Base-by-base conservation (phyloP, 2,113 vertebrate genomes). In the Ctenodactylus gundi region DNA sequence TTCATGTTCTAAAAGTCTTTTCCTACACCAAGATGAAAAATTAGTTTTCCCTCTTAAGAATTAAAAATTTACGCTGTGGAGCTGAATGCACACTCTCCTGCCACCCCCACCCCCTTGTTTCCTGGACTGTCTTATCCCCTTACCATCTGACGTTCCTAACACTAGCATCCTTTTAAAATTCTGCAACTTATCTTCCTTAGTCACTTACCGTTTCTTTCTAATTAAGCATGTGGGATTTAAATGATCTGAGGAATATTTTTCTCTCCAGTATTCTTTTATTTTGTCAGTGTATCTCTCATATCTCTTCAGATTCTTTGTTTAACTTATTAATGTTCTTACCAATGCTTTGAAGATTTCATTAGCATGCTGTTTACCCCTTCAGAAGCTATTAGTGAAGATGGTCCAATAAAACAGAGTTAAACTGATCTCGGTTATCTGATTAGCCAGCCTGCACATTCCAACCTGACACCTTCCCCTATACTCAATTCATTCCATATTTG, bases 331-430 rank as follows among this genome's bases (percentile, higher is more conserved):
- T 96, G 93, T 85, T 96, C 88, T 97, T 96, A 88, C 58, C 17
- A 93, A 27, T 85, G 85, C 95, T 96, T 97, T 97, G 96, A 97
- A 96, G 95, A 88, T 96, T 96, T 97, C 82, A 96, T 96, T 95
- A 96, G 87, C 94, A 96, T 55, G 84, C 80, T 91, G 93, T 95
- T 97, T 97, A 95, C 76, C 77, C 90, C 90, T 95, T 96, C 82
- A 96, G 96, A 96, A 90, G 83, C 64, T 96, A 92, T 97, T 96
- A 96, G 87, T 70, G 49, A 88, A 90, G 89, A 96, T 68, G 68
- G 62, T 88, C 77, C 93, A 95, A 94, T 95, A 94, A 96, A 94
- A 84, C 93, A 88, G 72, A 94, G 64, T 76, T 97, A 94, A 97
- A 95, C 68, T 94, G 96, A 94, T 94, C 72, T 17, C 57, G 41